Percentiles rank a stretch among this genome's conserved stretches.
Conservation (phyloP, 1,140 invertebrate species). For the Batillaria attramentaria region DNA sequence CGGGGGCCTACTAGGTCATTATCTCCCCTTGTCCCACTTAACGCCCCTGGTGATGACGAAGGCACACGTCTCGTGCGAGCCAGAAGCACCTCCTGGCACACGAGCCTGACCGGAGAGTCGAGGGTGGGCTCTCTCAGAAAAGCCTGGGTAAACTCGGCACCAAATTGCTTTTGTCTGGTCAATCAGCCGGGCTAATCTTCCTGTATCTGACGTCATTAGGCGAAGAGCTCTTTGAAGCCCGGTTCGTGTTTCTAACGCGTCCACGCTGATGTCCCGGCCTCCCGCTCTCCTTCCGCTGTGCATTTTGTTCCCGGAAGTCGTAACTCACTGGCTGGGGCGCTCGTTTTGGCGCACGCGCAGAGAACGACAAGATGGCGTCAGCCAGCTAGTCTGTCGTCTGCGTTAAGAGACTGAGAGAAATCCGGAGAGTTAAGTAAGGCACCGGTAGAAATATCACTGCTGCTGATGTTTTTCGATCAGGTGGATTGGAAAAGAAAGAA, state of each 20-base stretch:
- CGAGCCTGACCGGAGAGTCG: neutral
- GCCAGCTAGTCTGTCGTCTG: too few species aligned
- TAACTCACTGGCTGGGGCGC: slow-evolving; percentile 31
- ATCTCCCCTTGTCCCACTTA: too few species aligned
- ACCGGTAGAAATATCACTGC: too few species aligned
- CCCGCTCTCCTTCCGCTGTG: slow-evolving; percentile 27
- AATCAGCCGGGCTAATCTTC: slow-evolving; percentile 13
- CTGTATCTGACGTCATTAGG: slow-evolving; percentile 30
- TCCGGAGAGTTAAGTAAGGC: too few species aligned
- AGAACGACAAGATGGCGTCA: slow-evolving; percentile 9
- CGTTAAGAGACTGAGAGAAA: too few species aligned
- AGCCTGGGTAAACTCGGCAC: slow-evolving; percentile 23
- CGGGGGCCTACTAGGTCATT: too few species aligned
- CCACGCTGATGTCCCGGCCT: slow-evolving; percentile 3
- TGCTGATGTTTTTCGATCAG: too few species aligned
- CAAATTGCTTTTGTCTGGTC: slow-evolving; percentile 36
- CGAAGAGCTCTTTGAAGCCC: neutral
- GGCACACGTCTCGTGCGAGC: neutral
- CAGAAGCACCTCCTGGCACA: too few species aligned
- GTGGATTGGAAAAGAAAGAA: too few species aligned
- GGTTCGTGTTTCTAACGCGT: slow-evolving; percentile 25
- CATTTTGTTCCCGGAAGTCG: slow-evolving; percentile 30
- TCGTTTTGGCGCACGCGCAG: slow-evolving; percentile 18
- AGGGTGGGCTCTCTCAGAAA: neutral
- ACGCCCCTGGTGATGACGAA: neutral